A percentile compares a stretch with the other conserved stretches of the same genome.
These are phyloP conservation scores for Caloenas nicobarica DNA, from an alignment of 2,113 vertebrate species.

Conservation along the genomic window DNA sequence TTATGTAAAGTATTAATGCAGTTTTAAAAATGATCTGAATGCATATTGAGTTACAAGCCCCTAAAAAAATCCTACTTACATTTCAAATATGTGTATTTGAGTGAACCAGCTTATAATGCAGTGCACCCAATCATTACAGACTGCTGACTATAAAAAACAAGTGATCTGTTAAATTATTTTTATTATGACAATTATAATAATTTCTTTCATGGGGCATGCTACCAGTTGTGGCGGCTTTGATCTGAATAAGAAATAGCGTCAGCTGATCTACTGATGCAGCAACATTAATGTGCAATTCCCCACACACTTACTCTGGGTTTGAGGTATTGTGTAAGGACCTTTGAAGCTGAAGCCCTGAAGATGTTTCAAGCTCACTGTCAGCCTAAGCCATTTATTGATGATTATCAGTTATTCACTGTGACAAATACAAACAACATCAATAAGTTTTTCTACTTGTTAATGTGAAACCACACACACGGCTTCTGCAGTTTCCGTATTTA, in stretches of 20 bases:
- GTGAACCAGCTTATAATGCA: background rate
- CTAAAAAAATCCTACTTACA: constrained; percentile 17
- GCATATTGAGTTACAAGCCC: background rate
- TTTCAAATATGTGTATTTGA: constrained; percentile 24
- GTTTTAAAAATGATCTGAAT: background rate
- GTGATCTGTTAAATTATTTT: background rate
- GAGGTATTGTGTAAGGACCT: background rate
- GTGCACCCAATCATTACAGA: background rate
- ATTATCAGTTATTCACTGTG: background rate
- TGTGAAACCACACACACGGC: background rate
- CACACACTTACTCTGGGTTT: background rate
- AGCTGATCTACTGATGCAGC: background rate
- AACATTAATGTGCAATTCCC: background rate
- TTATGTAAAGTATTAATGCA: background rate
- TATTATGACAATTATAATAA: background rate
- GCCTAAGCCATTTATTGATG: background rate
- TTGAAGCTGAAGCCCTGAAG: background rate
- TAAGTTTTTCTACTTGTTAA: background rate
- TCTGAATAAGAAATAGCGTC: background rate
- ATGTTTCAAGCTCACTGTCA: background rate
- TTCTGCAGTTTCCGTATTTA: background rate
- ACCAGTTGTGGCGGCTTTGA: background rate
- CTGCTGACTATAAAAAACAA: background rate
- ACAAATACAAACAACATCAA: background rate
- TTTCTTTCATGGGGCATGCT: background rate